Evolutionary conservation across 2,113 vertebrate genomes (phyloP), one percentile per base, ranked within the genome.

Genomic region (Psittacus erithacus): DNA sequence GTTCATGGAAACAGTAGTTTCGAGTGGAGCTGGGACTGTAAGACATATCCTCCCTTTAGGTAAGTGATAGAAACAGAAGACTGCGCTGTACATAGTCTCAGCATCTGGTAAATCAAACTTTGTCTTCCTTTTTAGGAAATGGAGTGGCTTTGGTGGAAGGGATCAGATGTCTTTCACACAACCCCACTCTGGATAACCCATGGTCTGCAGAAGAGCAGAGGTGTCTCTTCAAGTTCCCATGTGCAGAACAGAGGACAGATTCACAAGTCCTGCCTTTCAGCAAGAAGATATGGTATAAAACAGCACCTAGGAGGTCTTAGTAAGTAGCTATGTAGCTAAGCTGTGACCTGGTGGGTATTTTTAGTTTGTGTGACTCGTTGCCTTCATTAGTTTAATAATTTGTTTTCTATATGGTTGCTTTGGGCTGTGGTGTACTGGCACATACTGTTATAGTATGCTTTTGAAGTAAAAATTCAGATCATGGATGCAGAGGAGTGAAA

Each of bases 1-100:
- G 18, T 41, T 84, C 52, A 29, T 0, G 0, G 82, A 49, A 82
- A 43, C 39, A 13, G 23, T 43, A 20, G 47, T 33, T 74, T 0
- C 0, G 28, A 49, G 76, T 16, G 19, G 63, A 74, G 68, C 49
- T 62, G 59, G 31, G 79, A 35, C 29, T 35, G 39, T 18, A 76
- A 75, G 74, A 46, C 20, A 3, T 4, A 13, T 68, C 43, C 16
- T 63, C 23, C 77, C 46, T 91, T 57, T 43, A 75, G 80, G 82
- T 88, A 49, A 80, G 33, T 13, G 28, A 33, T 8, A 10, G 47
- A 79, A 78, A 4, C 31, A 71, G 38, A 17, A 49, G 43, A 18
- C 67, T 86, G 44, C 28, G 52, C 18, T 3, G 18, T 67, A 38
- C 19, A 1, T 6, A 44, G 24, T 59, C n/a, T 68, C 3, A 5